Conservation (phyloP, 2,888 invertebrate species). For the Brachylomia viminalis region DNA sequence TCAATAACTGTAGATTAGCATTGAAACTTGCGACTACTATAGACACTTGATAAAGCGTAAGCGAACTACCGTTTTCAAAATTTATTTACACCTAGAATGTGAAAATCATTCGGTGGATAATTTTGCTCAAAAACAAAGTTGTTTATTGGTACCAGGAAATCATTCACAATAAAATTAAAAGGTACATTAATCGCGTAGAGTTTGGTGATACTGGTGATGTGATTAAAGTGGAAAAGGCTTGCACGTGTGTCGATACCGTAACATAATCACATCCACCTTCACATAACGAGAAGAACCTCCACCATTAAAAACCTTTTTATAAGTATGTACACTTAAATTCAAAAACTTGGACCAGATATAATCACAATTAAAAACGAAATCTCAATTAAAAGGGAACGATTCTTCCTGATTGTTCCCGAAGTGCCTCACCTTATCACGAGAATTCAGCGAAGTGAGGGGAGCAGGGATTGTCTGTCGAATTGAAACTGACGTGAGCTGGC, state of each 20-base stretch:
- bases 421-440: slow-evolving; percentile 76
- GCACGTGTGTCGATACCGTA: not conserved
- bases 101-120: not conserved
- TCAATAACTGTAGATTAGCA: not conserved
- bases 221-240: not conserved
- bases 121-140: too few species aligned
- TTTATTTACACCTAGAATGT: not conserved
- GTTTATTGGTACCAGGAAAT: too few species aligned
- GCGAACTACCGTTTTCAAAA: not conserved
- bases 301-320: not conserved
- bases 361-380: slow-evolving; percentile 72
- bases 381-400: slow-evolving; percentile 80
- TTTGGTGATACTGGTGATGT: too few species aligned
- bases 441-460: slow-evolving; percentile 66
- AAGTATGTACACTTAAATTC: not conserved
- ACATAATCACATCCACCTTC: not conserved
- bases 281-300: not conserved
- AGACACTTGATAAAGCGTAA: not conserved
- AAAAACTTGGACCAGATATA: slow-evolving; percentile 33
- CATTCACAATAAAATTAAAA: too few species aligned
- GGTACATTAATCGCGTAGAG: too few species aligned
- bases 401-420: slow-evolving; percentile 75
- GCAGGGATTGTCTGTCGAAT: slow-evolving; percentile 84
- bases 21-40: not conserved
- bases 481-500: slow-evolving; percentile 81